These are phyloP conservation scores for Betta splendens DNA, from an alignment of 2,797 vertebrate genomes.

Conservation along the genomic window DNA sequence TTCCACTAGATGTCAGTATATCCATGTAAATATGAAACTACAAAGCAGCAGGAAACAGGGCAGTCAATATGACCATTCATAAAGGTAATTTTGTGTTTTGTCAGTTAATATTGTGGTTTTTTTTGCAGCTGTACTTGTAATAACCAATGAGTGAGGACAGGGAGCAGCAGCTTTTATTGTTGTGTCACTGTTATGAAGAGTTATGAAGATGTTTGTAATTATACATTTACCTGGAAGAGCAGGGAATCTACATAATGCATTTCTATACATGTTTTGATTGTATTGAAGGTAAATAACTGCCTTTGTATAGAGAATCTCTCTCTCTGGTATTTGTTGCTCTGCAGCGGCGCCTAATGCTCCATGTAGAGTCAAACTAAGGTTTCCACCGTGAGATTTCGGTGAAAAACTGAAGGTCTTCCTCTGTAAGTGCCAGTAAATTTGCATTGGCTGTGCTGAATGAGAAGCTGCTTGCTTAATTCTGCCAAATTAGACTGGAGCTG, in stretches of 20 bases:
- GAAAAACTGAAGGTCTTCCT: slow-evolving; percentile 3
- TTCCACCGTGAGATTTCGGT: background rate
- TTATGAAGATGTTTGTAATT: no score
- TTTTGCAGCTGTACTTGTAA: background rate
- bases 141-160: background rate
- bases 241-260: background rate
- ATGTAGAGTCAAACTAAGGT: background rate
- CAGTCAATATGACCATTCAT: background rate
- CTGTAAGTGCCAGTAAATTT: slow-evolving; percentile 15
- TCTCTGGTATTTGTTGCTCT: slow-evolving; percentile 37
- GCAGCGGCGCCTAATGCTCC: slow-evolving; percentile 22
- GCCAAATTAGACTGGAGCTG: slow-evolving; percentile 30
- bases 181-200: background rate
- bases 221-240: background rate
- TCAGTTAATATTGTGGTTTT: background rate
- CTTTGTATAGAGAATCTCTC: no score
- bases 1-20: slow-evolving; percentile 64
- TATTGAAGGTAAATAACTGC: no score
- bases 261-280: background rate
- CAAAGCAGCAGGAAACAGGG: background rate
- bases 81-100: background rate
- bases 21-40: slow-evolving; percentile 1
- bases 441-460: slow-evolving; percentile 15
- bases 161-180: background rate
- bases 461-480: slow-evolving; percentile 9